These are phyloP conservation scores for Aphelenchoides avenae DNA, from an alignment of 1,140 invertebrate genomes.

Conservation along the genomic window DNA sequence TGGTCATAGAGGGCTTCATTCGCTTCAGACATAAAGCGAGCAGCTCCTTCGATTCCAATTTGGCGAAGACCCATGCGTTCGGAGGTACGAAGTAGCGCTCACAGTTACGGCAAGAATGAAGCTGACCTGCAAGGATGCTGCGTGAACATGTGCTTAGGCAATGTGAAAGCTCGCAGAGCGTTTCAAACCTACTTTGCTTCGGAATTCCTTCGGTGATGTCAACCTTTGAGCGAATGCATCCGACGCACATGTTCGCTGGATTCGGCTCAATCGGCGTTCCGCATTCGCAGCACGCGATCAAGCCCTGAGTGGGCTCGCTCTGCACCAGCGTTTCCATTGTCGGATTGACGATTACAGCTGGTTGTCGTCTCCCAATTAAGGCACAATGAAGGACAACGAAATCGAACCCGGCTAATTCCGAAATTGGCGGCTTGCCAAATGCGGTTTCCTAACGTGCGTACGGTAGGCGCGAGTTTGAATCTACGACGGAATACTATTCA, in stretches of 20 bases:
- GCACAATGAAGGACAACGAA: no score
- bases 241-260: conserved; percentile 92
- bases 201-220: conserved; percentile 95
- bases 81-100: conserved; percentile 84
- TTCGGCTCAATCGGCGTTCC: conserved; percentile 76
- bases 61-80: conserved; percentile 78
- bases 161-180: conserved; percentile 21
- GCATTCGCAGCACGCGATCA: conserved; percentile 65
- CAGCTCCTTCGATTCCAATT: conserved; percentile 86
- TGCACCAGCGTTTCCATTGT: no score
- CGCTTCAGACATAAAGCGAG: conserved; percentile 86
- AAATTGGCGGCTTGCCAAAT: no score
- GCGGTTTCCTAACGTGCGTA: no score
- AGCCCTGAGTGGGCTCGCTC: conserved; percentile 67
- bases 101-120: conserved; percentile 61
- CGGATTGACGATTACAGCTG: no score
- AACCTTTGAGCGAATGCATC: conserved; percentile 79
- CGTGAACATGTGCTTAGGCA: neutral
- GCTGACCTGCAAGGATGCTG: conserved; percentile 62
- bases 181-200: conserved; percentile 68
- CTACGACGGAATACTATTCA: no score
- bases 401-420: no score
- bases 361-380: no score
- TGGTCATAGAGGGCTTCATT: conserved; percentile 80
- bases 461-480: no score